Conservation (phyloP, 2,888 invertebrate genomes). For the Cremastinae sp. region DNA sequence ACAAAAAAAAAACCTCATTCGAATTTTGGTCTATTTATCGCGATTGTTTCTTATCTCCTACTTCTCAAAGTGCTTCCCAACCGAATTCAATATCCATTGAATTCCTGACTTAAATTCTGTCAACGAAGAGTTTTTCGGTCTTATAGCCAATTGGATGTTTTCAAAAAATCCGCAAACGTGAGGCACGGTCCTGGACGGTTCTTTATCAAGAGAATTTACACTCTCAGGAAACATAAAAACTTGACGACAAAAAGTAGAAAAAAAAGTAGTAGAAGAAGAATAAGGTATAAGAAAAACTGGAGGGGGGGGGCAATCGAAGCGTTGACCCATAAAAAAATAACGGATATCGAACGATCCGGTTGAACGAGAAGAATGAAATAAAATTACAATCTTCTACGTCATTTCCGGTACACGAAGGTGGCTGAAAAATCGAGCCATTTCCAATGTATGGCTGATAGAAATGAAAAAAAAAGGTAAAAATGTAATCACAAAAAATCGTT, state of each 20-base stretch:
- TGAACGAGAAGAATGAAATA: slow-evolving; percentile 17
- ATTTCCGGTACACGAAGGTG: slow-evolving; percentile 4
- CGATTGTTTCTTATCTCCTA: no score
- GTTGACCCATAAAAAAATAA: slow-evolving; percentile 39
- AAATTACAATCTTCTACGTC: not conserved
- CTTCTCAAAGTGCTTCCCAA: no score
- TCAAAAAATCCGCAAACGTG: slow-evolving; percentile 8
- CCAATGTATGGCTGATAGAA: not conserved
- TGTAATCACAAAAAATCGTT: slow-evolving; percentile 10
- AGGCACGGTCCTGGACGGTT: slow-evolving; percentile 3
- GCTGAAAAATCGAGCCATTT: slow-evolving; percentile 1
- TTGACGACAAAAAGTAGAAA: slow-evolving; percentile 10
- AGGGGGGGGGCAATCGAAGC: slow-evolving; percentile 21
- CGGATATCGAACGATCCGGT: slow-evolving; percentile 6
- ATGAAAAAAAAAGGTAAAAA: slow-evolving; percentile 17
- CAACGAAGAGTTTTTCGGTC: not conserved
- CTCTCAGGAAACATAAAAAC: slow-evolving; percentile 15
- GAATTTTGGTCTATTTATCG: not conserved
- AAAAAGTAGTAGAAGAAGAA: not conserved
- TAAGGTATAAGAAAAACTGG: slow-evolving; percentile 1
- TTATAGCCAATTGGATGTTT: not conserved
- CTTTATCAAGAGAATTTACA: slow-evolving; percentile 27
- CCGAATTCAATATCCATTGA: not conserved
- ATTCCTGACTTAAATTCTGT: not conserved
- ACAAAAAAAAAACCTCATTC: no score